Evolutionary conservation across 1,140 invertebrate species (phyloP), one percentile per base, ranked within the genome.

Genomic region (Achatina immaculata): DNA sequence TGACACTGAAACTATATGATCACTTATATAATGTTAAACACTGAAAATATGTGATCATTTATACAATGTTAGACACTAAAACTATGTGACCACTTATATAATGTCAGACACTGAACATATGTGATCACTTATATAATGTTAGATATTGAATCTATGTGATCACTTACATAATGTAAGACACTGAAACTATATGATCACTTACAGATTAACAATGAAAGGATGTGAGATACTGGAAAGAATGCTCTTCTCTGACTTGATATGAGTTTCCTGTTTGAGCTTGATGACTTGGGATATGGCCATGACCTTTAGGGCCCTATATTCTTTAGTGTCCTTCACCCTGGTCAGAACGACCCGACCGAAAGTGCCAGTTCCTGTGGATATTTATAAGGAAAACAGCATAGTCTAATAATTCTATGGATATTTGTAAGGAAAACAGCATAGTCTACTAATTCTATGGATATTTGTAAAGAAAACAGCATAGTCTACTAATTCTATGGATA

Each of bases 191-290:
- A 19, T 11, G 11, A 24, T 4, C 82, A 91, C 96, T 96, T 93
- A 98, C 96, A 98, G 93, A 89, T 96, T 96, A 40, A 99, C 96
- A 82, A 98, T 95, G 91, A 98, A 98, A 76, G 97, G 97, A 93
- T 98, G 97, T 83, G 94, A 94, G 74, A 98, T 95, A 92, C 87
- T 80, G 81, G 94, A 93, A 68, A 99, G 93, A 85, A 98, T 97
- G 84, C 94, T 95, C 89, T 97, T 97, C 91, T 98, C 97, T 90
- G 97, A 98, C 92, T 96, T 96, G 31, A 98, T 96, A 90, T 99
- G 97, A 87, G 98, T 96, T 72, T 97, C 95, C 85, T 93, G 92
- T 91, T 98, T 98, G 74, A 98, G 92, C 88, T 96, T 93, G 86
- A 99, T 96, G 45, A 99, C 95, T 90, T 98, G 96, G 48, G 95